Percentiles rank a stretch among this genome's conserved stretches.
Evolutionary conservation across 2,113 vertebrate genomes (phyloP).

Genomic region (Cromileptes altivelis): DNA sequence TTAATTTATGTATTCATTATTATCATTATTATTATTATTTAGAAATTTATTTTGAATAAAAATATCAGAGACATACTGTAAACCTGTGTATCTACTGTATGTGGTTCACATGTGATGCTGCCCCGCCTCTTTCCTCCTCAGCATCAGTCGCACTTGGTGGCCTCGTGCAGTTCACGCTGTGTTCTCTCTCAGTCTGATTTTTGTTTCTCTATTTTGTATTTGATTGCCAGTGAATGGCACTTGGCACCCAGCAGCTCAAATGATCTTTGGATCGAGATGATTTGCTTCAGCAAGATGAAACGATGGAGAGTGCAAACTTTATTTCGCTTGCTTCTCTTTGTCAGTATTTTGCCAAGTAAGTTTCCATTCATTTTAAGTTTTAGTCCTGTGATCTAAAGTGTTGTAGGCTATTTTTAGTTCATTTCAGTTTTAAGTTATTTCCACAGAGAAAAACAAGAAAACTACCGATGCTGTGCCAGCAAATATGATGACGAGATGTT

Average conservation of each 20-base stretch:
- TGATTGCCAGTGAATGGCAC: not conserved
- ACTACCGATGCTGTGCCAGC: not conserved
- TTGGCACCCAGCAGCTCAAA: conserved; percentile 18
- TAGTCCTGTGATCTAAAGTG: not conserved
- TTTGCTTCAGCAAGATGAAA: conserved; percentile 70
- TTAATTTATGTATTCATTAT: not conserved
- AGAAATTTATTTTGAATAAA: too few species aligned
- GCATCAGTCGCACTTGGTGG: not conserved
- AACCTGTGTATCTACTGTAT: not conserved
- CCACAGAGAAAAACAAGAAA: not conserved
- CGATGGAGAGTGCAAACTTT: conserved; percentile 46
- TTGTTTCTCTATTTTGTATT: not conserved
- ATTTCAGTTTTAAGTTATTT: not conserved
- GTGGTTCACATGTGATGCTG: conserved; percentile 5
- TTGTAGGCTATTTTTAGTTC: not conserved
- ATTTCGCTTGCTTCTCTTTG: conserved; percentile 59
- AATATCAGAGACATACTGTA: not conserved
- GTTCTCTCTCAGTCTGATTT: not conserved
- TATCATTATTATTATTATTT: not conserved
- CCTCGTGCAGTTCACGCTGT: not conserved
- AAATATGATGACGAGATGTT: not conserved
- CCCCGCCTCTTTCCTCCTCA: conserved; percentile 32
- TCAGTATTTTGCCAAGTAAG: conserved; percentile 74
- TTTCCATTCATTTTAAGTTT: conserved; percentile 3
- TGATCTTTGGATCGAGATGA: conserved; percentile 30